Percentiles rank a stretch among this genome's conserved stretches.
phyloP scores from a whole-genome alignment of 92 coral and sea anemone genomes.

The Hydrozoanthus gracilis region DNA sequence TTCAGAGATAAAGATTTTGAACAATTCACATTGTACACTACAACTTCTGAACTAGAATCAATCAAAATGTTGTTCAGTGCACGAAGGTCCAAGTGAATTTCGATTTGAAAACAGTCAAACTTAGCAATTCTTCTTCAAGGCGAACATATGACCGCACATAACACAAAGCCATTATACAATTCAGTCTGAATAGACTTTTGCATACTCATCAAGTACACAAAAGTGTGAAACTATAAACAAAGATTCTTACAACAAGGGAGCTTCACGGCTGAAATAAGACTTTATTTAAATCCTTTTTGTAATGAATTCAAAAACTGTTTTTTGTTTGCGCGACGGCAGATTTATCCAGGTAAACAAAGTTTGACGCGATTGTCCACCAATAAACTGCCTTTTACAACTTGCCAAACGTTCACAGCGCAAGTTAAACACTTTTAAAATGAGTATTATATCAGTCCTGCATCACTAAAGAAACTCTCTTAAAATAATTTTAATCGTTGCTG shows the following conservation, averaged over 20 bases:
- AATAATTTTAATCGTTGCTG: too few species aligned
- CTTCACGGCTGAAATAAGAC: slow-evolving; percentile 25
- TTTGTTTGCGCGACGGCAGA: slow-evolving; percentile 8
- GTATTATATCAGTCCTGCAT: too few species aligned
- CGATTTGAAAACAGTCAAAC: neutral
- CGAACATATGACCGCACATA: neutral
- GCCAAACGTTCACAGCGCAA: neutral
- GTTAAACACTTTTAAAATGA: too few species aligned
- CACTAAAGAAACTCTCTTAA: too few species aligned
- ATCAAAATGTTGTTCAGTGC: neutral
- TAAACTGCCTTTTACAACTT: neutral
- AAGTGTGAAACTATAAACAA: slow-evolving; percentile 43
- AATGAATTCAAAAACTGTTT: slow-evolving; percentile 34
- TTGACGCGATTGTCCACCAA: neutral
- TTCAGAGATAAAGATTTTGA: neutral
- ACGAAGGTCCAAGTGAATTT: neutral
- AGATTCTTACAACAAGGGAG: slow-evolving; percentile 38
- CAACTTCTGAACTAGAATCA: slow-evolving; percentile 1
- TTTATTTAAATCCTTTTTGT: slow-evolving; percentile 26
- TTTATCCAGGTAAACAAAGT: neutral
- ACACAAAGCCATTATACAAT: slow-evolving; percentile 22
- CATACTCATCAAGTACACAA: slow-evolving; percentile 32
- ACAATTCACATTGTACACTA: slow-evolving; percentile 1
- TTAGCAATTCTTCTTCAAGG: neutral
- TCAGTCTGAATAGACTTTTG: slow-evolving; percentile 33